Base-by-base conservation (phyloP, 2,888 invertebrate genomes). In the Hemistola chrysoprasaria region DNA sequence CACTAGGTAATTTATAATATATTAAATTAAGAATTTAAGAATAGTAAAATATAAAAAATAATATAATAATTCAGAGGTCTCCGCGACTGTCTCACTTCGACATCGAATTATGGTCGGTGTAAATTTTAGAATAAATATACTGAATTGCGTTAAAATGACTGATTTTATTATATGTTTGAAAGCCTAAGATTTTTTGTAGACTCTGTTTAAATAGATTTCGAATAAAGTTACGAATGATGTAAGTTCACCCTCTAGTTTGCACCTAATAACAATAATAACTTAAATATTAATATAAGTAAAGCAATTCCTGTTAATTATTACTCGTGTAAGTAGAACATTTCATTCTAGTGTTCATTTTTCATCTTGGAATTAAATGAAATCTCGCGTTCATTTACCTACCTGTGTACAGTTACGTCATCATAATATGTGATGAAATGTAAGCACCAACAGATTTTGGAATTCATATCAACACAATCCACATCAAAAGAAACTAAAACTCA, bases 111-210 rank as follows among this genome's bases (percentile, higher is more conserved):
- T 74, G 78, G 80, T 86, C 85, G 80, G 82, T 87, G 85, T 87
- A 86, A 65, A 86, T 82, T 85, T 78, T 85, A 86, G 85, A 81
- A 79, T 84, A 70, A 44, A 84, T 83, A 85, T 83, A 85, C 82
- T 85, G 84, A 78, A 83, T 87, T 87, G 73, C 77, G 82, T 88
- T 88, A 78, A 87, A 87, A 87, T 86, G 88, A 88, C 88, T 88
- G 88, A 88, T 88, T 88, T 87, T 84, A 83, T 86, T 85, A 85
- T 87, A 81, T 77, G 86, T 88, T 88, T 77, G 82, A 80, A 55
- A 81, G 85, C 85, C 88, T 86, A 86, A 88, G 82, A 84, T 82
- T 85, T 82, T 85, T 82, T 78, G 83, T 85, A 85, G 79, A 78
- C 77, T 85, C 73, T 78, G 79, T 85, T 85, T 79, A 71, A 74